These are phyloP conservation scores for Iguana delicatissima DNA, from an alignment of 2,797 vertebrate species.

Conservation along the genomic window DNA sequence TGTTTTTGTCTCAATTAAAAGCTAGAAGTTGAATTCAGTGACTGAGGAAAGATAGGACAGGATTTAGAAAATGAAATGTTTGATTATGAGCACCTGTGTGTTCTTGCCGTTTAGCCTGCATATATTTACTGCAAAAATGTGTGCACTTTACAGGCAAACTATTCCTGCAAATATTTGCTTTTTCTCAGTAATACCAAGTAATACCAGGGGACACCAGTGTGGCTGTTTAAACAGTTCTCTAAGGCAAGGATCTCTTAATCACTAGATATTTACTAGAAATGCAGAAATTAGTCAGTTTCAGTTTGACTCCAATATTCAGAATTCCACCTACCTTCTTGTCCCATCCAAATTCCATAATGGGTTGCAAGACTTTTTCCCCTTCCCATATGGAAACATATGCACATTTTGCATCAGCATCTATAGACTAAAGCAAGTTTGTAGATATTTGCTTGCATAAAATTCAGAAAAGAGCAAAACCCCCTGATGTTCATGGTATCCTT, in stretches of 20 bases:
- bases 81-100: constrained; percentile 54
- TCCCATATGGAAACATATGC: too few species aligned
- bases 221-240: constrained; percentile 55
- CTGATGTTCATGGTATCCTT: neutral
- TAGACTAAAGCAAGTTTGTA: too few species aligned
- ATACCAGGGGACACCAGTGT: constrained; percentile 39
- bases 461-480: too few species aligned
- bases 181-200: constrained; percentile 45
- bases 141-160: constrained; percentile 47
- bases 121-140: constrained; percentile 41
- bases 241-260: constrained; percentile 53
- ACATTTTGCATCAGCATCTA: too few species aligned
- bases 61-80: constrained; percentile 48
- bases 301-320: neutral
- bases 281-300: neutral
- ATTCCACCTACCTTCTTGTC: neutral
- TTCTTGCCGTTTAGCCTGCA: constrained; percentile 23
- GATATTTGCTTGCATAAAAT: too few species aligned
- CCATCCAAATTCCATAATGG: neutral
- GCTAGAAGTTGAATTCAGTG: neutral
- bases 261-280: constrained; percentile 21
- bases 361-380: neutral
- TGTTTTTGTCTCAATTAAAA: neutral
- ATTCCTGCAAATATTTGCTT: constrained; percentile 67
- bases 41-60: constrained; percentile 12